Conservation (phyloP, 1,140 invertebrate genomes). For the Maniola jurtina region DNA sequence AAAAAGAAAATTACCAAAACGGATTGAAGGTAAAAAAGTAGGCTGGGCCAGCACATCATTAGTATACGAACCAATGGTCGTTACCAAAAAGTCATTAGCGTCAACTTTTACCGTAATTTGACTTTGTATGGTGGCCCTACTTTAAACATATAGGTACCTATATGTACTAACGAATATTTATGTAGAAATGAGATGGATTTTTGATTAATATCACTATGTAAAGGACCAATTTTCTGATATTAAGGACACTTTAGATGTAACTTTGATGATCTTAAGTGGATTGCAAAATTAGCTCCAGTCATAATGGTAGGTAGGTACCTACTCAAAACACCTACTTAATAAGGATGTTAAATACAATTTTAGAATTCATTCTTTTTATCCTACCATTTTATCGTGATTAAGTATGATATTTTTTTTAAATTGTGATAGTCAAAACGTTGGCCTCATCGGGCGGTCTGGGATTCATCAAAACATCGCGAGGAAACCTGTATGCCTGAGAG, state of each 20-base stretch:
- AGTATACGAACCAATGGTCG: slow-evolving; percentile 70
- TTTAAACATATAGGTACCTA: slow-evolving; percentile 18
- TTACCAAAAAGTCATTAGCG: slow-evolving; percentile 75
- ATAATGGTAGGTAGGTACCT: too few relatives aligned
- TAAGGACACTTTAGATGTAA: slow-evolving; percentile 46
- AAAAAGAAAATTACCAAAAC: slow-evolving; percentile 72
- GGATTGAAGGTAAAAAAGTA: slow-evolving; percentile 70
- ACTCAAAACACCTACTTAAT: too few relatives aligned
- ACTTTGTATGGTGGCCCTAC: slow-evolving; percentile 35
- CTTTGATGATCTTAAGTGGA: slow-evolving; percentile 42
- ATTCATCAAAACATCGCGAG: too few relatives aligned
- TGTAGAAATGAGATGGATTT: slow-evolving; percentile 35
- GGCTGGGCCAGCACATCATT: slow-evolving; percentile 64
- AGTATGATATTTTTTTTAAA: too few relatives aligned
- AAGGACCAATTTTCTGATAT: slow-evolving; percentile 65
- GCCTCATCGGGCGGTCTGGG: too few relatives aligned
- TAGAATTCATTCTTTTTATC: too few relatives aligned
- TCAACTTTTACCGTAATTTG: slow-evolving; percentile 73
- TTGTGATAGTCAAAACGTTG: too few relatives aligned
- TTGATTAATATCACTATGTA: slow-evolving; percentile 62
- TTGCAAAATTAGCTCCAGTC: slow-evolving; percentile 45
- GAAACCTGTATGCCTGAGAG: too few relatives aligned
- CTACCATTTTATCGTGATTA: too few relatives aligned
- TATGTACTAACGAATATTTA: slow-evolving; percentile 6
- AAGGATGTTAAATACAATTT: too few relatives aligned